phyloP scores from a whole-genome alignment of 2,113 vertebrate genomes.

The Rhodinocichla rosea region DNA sequence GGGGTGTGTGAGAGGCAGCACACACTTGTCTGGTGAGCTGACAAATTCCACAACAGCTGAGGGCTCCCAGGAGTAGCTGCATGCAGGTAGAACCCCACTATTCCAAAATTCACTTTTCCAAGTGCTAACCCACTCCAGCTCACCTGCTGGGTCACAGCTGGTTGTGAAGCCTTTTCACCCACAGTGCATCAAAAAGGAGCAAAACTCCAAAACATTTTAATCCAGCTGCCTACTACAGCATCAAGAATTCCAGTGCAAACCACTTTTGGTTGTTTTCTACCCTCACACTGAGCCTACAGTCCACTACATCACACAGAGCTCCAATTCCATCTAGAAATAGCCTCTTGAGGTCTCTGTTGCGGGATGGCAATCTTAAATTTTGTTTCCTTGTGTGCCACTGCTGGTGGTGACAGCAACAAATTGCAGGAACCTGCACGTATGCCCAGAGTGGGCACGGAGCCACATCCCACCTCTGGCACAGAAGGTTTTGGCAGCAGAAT shows the following conservation, averaged over 20 bases:
- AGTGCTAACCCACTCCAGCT: neutral
- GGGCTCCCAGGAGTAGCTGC: neutral
- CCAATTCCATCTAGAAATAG: slow-evolving; percentile 4
- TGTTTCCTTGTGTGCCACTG: slow-evolving; percentile 32
- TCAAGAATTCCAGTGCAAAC: neutral
- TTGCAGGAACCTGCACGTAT: neutral
- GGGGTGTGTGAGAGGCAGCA: neutral
- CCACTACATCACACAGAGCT: neutral
- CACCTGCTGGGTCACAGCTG: neutral
- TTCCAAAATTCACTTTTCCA: neutral
- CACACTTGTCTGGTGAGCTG: neutral
- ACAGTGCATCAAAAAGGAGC: neutral
- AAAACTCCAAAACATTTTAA: neutral
- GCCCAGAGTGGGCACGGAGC: neutral
- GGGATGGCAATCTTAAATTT: neutral
- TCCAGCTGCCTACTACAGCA: neutral
- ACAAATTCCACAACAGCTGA: slow-evolving; percentile 28
- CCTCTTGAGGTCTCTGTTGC: neutral
- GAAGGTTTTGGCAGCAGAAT: slow-evolving; percentile 14
- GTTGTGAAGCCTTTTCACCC: neutral
- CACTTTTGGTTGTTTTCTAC: neutral
- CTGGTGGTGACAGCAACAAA: slow-evolving; percentile 22
- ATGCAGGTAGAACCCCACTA: neutral
- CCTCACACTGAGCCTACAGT: slow-evolving; percentile 7
- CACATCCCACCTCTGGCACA: neutral